phyloP scores from a whole-genome alignment of 1,140 invertebrate genomes.

The Eueides isabella region DNA sequence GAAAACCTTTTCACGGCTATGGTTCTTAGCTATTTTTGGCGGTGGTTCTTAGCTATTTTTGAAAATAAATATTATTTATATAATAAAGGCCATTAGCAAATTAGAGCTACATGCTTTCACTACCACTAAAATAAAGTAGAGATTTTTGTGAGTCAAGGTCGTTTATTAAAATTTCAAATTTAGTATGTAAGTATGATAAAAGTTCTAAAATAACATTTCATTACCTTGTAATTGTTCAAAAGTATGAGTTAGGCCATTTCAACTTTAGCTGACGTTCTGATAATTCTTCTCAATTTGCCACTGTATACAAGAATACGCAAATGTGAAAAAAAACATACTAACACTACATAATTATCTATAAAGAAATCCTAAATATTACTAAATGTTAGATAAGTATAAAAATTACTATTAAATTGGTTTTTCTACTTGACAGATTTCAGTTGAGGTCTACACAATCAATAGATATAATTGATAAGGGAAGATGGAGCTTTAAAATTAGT shows the following conservation, averaged over 20 bases:
- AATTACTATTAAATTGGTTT: neutral
- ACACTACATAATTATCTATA: neutral
- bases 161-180: too few relatives aligned
- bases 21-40: too few relatives aligned
- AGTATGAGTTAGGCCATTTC: slow-evolving; percentile 2
- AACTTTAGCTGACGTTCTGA: neutral
- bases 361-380: neutral
- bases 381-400: neutral
- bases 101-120: too few relatives aligned
- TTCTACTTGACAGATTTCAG: neutral
- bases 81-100: too few relatives aligned
- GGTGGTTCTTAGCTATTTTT: too few relatives aligned
- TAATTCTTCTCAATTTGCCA: slow-evolving; percentile 9
- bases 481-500: neutral
- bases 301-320: slow-evolving; percentile 9
- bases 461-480: neutral
- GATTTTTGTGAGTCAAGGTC: too few relatives aligned
- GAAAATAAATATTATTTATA: too few relatives aligned
- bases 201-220: neutral
- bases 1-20: too few relatives aligned
- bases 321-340: neutral
- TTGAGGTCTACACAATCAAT: neutral
- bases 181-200: too few relatives aligned
- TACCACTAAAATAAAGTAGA: too few relatives aligned
- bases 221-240: slow-evolving; percentile 11